Evolutionary conservation across 1,140 invertebrate species (phyloP), one percentile per base, ranked within the genome.

Genomic region (Olivierus martensii): DNA sequence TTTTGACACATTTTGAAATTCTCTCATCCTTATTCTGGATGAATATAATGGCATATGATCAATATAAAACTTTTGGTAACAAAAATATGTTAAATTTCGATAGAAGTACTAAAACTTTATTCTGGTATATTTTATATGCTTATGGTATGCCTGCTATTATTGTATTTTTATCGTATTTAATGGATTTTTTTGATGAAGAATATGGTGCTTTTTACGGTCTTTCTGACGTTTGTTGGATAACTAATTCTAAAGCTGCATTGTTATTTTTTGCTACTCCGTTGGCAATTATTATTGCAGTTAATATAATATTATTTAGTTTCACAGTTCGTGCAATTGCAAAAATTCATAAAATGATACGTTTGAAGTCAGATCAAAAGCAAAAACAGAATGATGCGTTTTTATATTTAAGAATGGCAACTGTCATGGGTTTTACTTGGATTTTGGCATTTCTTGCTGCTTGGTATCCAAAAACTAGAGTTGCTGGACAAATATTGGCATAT

Each of bases 381-480:
- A 57, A 59, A 12, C 65, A 62, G 6, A 58, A 64, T 34, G 59
- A 64, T 46, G 67, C 71, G 21, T 63, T 65, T 48, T 51, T 72
- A 6, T 72, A 71, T 57, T 52, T 68, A 18, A 60, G 66, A 43
- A 69, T 73, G 64, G 66, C 70, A 6, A 62, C 65, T 1, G 64
- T 71, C 6, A 68, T 71, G 63, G 71, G 71, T 11, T 69, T 72
- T 46, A 70, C 69, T 6, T 73, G 71, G 71, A 61, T 69, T 9
- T 62, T 71, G 48, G 69, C 68, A 3, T 61, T 72, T 17, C 59
- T 67, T 2, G 65, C 65, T 1, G 64, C 67, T 3, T 58, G 67
- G 12, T 53, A 66, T 14, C 66, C 61, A 39, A 53, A 61, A 7
- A 59, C 66, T 35, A 46, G 55, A 7, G 41, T 61, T 10, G 49